Base-by-base conservation (phyloP, 2,113 vertebrate genomes). In the Colossoma macropomum region DNA sequence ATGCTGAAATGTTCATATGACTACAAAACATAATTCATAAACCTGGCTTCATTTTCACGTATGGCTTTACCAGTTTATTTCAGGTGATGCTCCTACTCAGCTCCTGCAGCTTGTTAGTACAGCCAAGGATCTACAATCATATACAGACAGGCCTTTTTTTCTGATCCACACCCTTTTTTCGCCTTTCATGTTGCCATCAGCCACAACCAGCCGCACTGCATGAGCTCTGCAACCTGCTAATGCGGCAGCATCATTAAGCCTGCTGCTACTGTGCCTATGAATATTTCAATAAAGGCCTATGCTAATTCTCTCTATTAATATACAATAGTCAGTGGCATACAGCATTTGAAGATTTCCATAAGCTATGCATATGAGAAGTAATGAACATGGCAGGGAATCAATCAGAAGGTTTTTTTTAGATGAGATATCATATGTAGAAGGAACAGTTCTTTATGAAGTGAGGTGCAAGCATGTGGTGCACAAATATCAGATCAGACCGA, bases 221-320 rank as follows among this genome's bases (percentile, higher is more conserved):
- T 59, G 74, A 71, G 28, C 56, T 54, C 23, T 1, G n/a, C 78
- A 73, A 82, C 56, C 80, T 62, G 73, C 80, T 77, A 70, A 80
- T 81, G 75, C 75, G 73, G 68, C 78, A 52, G 70, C 72, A 85
- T 88, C 85, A 89, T 89, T 87, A 87, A 83, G 79, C 81, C 56
- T 50, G 4, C 10, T 86, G 85, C 86, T 83, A 83, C 84, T 83
- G 80, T 54, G 77, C 81, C 78, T 86, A 91, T 93, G 80, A 89
- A 92, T 93, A 91, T 92, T 91, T 91, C 79, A 93, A 82, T 87
- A 63, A 82, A 84, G 65, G 80, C 72, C 63, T 85, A 88, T 86
- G 88, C 87, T 90, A 85, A 91, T 92, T 84, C 62, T 78, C 84
- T 84, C 41, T 71, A 86, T 92, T 82, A 90, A 92, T 86, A 88